Evolutionary conservation across 2,888 invertebrate genomes (phyloP).

Genomic region (Cryptocheilus praepositus): DNA sequence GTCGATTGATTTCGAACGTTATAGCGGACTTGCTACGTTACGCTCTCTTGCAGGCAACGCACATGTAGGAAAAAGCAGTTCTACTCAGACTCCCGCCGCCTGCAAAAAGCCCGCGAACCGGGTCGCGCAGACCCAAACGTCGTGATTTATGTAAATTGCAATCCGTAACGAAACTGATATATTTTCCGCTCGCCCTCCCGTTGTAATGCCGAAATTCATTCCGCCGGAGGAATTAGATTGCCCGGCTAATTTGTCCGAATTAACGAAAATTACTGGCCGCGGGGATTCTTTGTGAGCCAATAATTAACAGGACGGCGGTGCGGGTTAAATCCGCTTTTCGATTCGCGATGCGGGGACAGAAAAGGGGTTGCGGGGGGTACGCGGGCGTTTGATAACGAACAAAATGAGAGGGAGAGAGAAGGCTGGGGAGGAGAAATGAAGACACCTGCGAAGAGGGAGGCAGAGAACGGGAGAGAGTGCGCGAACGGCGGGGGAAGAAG

Average conservation of each 20-base stretch:
- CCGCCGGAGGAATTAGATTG: constrained; percentile 14
- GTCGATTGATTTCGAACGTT: too few species aligned
- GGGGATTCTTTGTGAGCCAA: constrained; percentile 3
- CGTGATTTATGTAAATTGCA: too few species aligned
- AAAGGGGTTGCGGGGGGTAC: background rate
- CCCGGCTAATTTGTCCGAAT: constrained; percentile 19
- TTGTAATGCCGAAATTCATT: too few species aligned
- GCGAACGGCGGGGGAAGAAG: constrained; percentile 16
- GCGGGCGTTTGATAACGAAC: background rate
- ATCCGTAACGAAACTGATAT: too few species aligned
- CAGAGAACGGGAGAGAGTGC: constrained; percentile 24
- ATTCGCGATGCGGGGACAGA: constrained; percentile 5
- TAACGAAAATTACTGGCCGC: constrained; percentile 27
- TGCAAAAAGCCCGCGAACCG: too few species aligned
- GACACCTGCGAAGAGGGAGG: constrained; percentile 19
- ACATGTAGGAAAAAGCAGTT: too few species aligned
- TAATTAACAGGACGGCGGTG: constrained; percentile 7
- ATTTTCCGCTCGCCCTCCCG: too few species aligned
- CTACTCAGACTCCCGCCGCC: too few species aligned
- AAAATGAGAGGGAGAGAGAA: constrained; percentile 14
- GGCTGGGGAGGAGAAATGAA: constrained; percentile 22
- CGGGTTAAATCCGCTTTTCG: constrained; percentile 1
- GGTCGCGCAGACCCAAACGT: too few species aligned
- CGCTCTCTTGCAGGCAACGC: too few species aligned
- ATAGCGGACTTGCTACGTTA: too few species aligned